phyloP scores from a whole-genome alignment of 2,797 vertebrate genomes.

The Tiaroga cobitis region DNA sequence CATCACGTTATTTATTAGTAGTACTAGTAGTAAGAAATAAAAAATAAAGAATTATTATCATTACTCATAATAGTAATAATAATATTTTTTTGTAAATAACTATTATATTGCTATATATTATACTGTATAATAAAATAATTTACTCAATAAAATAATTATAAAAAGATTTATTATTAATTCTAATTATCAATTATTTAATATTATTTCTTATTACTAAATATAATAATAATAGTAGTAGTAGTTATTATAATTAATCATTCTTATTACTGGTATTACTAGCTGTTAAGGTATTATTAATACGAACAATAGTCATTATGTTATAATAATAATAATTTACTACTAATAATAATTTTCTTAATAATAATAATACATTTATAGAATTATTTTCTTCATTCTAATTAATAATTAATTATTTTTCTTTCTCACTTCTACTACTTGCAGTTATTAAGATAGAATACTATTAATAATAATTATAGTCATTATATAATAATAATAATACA shows the following conservation, averaged over 20 bases:
- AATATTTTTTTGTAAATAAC: background rate
- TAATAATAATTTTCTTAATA: background rate
- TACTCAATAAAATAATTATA: background rate
- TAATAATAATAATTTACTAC: background rate
- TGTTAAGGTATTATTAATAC: background rate
- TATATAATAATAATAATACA: background rate
- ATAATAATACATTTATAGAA: no score
- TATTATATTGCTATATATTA: background rate
- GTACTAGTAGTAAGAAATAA: no score
- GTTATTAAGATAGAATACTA: background rate
- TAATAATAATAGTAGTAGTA: no score
- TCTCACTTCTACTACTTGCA: no score
- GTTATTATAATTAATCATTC: background rate
- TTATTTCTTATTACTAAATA: no score
- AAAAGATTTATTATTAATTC: background rate
- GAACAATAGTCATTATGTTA: background rate
- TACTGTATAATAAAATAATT: background rate
- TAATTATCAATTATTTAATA: background rate
- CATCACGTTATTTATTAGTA: background rate
- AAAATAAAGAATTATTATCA: background rate
- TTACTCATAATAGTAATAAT: background rate
- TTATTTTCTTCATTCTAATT: background rate
- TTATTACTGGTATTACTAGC: background rate
- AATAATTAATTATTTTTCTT: no score
- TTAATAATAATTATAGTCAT: background rate